Evolutionary conservation across 2,797 vertebrate genomes (phyloP).

Genomic region (Oreochromis mossambicus): DNA sequence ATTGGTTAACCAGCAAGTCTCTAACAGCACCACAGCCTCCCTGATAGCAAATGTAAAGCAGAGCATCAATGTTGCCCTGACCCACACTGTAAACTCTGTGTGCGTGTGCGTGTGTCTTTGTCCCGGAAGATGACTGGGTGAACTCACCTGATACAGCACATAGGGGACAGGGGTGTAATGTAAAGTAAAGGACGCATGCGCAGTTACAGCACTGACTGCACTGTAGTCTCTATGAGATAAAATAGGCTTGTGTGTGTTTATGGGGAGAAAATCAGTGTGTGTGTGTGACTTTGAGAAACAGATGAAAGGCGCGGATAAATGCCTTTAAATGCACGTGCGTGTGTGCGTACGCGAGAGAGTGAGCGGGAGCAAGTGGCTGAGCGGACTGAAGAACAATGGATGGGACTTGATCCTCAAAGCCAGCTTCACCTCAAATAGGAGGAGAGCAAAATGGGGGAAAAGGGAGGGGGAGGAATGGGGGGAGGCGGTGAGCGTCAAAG

Average conservation of each 20-base stretch:
- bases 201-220: background rate
- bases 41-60: background rate
- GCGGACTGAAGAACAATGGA: conserved; percentile 42
- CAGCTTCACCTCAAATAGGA: conserved; percentile 18
- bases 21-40: background rate
- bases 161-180: background rate
- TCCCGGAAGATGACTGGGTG: conserved; percentile 8
- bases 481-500: background rate
- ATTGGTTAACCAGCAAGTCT: background rate
- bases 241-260: background rate
- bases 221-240: background rate
- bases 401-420: conserved; percentile 34
- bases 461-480: background rate
- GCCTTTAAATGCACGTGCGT: background rate
- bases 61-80: background rate
- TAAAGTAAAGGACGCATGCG: background rate
- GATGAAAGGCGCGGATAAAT: background rate
- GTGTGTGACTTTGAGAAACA: conserved; percentile 8
- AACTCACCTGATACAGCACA: conserved; percentile 40
- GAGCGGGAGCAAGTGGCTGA: conserved; percentile 13
- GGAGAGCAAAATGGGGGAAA: background rate
- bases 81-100: background rate
- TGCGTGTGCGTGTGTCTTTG: background rate
- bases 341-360: background rate
- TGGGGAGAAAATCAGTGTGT: background rate